phyloP scores from a whole-genome alignment of 2,113 vertebrate species.

The Triplophysa tibetana region DNA sequence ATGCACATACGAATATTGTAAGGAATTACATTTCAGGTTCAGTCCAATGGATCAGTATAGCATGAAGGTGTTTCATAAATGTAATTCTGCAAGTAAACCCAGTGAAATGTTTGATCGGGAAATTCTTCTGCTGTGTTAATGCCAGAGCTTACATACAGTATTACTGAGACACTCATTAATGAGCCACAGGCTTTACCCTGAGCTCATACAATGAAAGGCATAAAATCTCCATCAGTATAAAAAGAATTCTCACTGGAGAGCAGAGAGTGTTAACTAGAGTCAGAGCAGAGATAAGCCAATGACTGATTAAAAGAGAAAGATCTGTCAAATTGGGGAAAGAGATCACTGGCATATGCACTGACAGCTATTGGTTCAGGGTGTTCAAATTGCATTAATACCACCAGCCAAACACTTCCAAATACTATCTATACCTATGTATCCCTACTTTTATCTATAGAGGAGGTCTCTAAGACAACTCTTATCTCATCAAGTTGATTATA shows the following conservation, averaged over 20 bases:
- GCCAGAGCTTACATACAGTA: neutral
- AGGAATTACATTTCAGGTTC: too few species aligned
- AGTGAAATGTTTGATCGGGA: neutral
- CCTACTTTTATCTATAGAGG: neutral
- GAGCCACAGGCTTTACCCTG: neutral
- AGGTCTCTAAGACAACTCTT: conserved; percentile 5
- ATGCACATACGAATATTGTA: too few species aligned
- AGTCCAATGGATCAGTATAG: neutral
- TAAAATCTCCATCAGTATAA: conserved; percentile 6
- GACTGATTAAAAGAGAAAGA: conserved; percentile 36
- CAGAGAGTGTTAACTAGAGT: conserved; percentile 32
- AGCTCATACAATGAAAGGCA: conserved; percentile 1
- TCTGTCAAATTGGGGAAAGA: neutral
- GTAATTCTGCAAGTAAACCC: neutral
- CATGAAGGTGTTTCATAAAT: neutral
- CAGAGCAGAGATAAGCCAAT: conserved; percentile 28
- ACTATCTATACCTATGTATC: neutral
- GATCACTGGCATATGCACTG: neutral
- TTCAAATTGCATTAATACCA: neutral
- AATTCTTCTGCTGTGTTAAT: neutral
- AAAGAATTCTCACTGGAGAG: conserved; percentile 4
- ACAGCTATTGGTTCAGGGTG: neutral
- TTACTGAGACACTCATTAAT: conserved; percentile 22
- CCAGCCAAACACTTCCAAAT: neutral
- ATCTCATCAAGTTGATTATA: conserved; percentile 25